phyloP scores from a whole-genome alignment of 2,797 vertebrate genomes.

The Monodelphis domestica region DNA sequence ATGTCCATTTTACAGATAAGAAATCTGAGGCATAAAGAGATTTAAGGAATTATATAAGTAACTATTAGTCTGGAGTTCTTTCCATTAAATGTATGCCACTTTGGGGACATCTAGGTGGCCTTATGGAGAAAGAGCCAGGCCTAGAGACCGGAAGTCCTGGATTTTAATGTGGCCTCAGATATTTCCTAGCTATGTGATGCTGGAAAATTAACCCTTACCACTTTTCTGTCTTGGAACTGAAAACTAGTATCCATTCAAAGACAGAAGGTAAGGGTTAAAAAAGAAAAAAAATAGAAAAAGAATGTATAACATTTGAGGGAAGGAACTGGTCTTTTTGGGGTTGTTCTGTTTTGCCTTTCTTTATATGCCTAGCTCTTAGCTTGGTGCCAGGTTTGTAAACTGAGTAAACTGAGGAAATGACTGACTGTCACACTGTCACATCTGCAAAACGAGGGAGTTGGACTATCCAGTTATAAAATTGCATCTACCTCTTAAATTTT shows the following conservation, averaged over 20 bases:
- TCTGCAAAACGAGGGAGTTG: background rate
- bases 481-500: background rate
- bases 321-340: background rate
- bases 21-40: background rate
- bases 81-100: background rate
- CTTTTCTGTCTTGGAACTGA: no score
- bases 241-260: no score
- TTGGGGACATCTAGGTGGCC: no score
- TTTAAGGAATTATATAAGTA: background rate
- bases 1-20: background rate
- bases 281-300: background rate
- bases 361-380: background rate
- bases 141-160: no score
- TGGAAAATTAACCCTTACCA: no score
- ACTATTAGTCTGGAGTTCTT: background rate
- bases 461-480: background rate
- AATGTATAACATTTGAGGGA: background rate
- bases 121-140: no score
- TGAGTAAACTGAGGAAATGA: background rate
- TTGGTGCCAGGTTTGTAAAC: no score
- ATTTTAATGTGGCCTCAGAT: no score
- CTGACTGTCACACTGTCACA: background rate
- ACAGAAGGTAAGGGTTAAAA: no score
- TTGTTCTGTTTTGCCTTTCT: background rate
- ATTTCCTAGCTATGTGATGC: no score